Conservation (phyloP, 2,888 invertebrate genomes). For the Holacanthella duospinosa region DNA sequence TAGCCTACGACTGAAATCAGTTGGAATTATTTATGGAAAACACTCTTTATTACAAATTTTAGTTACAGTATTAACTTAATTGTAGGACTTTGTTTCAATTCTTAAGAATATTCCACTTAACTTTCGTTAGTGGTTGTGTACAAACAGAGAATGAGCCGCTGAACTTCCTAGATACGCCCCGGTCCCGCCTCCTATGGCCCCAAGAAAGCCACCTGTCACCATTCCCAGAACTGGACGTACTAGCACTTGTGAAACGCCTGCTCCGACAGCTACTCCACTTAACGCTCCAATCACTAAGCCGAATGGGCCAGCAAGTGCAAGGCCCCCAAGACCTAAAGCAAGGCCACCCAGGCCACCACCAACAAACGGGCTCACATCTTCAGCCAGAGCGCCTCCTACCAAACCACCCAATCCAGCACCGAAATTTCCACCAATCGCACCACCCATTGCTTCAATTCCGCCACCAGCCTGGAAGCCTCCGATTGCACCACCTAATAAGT, state of each 20-base stretch:
- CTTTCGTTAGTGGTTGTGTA: neutral
- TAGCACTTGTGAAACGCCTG: neutral
- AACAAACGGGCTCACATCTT: constrained; percentile 1
- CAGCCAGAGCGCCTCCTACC: constrained; percentile 6
- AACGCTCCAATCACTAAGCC: constrained; percentile 5
- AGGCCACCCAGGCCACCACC: constrained; percentile 9
- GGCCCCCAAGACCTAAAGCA: constrained; percentile 5
- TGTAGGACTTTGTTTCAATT: too few relatives aligned
- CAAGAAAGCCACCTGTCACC: constrained; percentile 8
- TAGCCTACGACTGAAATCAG: too few relatives aligned
- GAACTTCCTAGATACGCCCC: constrained; percentile 2
- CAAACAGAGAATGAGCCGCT: neutral
- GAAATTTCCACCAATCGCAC: constrained; percentile 7
- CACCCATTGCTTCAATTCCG: constrained; percentile 1
- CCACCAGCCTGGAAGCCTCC: constrained; percentile 8
- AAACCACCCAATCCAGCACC: constrained; percentile 12
- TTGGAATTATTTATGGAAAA: too few relatives aligned
- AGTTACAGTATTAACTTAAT: too few relatives aligned
- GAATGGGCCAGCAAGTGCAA: constrained; percentile 3
- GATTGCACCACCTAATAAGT: constrained; percentile 8
- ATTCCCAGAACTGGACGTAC: constrained; percentile 7
- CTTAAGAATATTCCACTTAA: too few relatives aligned
- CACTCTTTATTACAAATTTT: too few relatives aligned
- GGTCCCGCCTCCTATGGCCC: constrained; percentile 6
- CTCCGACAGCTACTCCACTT: constrained; percentile 4